These are phyloP conservation scores for Aplochiton taeniatus DNA, from an alignment of 2,797 vertebrate species.

Conservation along the genomic window DNA sequence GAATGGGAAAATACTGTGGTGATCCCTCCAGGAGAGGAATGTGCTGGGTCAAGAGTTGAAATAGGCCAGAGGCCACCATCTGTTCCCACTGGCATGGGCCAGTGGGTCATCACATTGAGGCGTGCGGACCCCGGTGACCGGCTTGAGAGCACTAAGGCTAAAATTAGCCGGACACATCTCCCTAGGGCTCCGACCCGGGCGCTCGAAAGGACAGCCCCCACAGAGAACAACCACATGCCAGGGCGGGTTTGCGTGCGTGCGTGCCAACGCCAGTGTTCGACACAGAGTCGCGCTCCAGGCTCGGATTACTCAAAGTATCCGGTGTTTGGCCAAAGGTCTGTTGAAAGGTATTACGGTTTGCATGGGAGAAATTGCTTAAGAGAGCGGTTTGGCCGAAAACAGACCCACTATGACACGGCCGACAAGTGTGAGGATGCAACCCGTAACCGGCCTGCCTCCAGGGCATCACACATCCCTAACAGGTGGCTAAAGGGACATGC, in stretches of 20 bases:
- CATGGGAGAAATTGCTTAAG: constrained; percentile 62
- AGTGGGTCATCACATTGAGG: constrained; percentile 43
- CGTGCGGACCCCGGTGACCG: constrained; percentile 28
- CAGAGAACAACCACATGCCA: constrained; percentile 1
- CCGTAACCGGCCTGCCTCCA: too few species aligned
- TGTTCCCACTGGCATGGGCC: constrained; percentile 35
- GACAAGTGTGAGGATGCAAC: constrained; percentile 34
- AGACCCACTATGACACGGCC: neutral
- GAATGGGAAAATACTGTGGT: too few species aligned
- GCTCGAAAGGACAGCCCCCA: constrained; percentile 12
- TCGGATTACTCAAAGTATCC: constrained; percentile 53
- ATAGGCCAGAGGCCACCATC: constrained; percentile 30
- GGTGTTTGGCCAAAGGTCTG: constrained; percentile 58
- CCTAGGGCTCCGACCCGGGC: constrained; percentile 15
- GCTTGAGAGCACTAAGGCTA: constrained; percentile 45
- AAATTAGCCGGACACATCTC: constrained; percentile 38
- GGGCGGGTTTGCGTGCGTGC: neutral
- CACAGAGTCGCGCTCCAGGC: constrained; percentile 44
- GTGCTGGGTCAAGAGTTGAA: too few species aligned
- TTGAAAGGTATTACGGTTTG: constrained; percentile 67
- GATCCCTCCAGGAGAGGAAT: too few species aligned
- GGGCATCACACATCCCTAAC: too few species aligned
- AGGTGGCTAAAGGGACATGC: constrained; percentile 35
- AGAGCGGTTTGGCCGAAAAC: constrained; percentile 57
- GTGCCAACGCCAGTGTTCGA: constrained; percentile 9